Conservation (phyloP, 2,113 vertebrate genomes). For the Passer domesticus region DNA sequence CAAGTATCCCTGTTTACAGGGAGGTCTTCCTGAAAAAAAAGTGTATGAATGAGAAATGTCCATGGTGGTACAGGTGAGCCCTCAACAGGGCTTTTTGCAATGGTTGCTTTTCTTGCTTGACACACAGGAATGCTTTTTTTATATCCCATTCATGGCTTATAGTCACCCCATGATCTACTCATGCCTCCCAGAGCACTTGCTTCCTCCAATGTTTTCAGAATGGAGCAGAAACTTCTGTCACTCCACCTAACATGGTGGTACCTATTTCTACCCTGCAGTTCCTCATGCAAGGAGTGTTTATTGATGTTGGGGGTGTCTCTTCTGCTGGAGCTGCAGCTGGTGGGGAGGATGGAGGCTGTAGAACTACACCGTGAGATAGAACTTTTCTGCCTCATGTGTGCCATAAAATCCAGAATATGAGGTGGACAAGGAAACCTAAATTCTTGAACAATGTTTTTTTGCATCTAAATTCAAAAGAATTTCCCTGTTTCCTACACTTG, state of each 20-base stretch:
- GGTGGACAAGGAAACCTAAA: not conserved
- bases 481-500: not conserved
- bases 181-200: not conserved
- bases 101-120: not conserved
- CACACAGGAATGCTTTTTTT: not conserved
- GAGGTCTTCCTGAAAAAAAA: not conserved
- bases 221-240: not conserved
- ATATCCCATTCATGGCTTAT: not conserved
- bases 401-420: not conserved
- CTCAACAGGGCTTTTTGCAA: not conserved
- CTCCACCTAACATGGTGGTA: not conserved
- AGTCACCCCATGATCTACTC: not conserved
- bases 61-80: not conserved
- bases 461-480: not conserved
- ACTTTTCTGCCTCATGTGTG: not conserved
- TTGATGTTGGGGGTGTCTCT: not conserved
- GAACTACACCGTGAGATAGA: not conserved
- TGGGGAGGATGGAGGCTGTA: not conserved
- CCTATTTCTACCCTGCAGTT: not conserved
- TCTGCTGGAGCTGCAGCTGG: not conserved
- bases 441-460: fast-evolving
- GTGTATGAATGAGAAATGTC: not conserved
- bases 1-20: not conserved
- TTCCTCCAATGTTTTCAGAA: not conserved
- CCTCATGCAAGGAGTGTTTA: not conserved